Conservation (phyloP, 2,797 vertebrate genomes). For the Poliocrania exsul region DNA sequence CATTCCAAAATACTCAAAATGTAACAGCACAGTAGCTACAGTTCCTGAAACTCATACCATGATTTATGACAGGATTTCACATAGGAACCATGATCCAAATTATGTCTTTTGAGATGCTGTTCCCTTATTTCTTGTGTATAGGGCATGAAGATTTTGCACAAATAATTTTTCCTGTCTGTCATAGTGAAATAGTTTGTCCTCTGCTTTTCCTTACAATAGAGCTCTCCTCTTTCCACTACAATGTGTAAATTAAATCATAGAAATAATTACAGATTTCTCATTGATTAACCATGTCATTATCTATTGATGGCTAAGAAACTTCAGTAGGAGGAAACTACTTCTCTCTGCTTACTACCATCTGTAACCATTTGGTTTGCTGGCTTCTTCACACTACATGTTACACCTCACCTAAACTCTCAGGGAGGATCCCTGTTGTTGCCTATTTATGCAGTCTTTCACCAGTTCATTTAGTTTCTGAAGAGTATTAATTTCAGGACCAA, state of each 20-base stretch:
- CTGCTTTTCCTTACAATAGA: not conserved
- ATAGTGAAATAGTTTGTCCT: not conserved
- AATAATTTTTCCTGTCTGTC: not conserved
- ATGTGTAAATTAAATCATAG: not conserved
- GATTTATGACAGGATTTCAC: not conserved
- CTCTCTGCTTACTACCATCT: not conserved
- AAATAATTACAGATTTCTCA: not conserved
- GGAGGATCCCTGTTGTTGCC: not conserved
- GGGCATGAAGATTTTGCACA: not conserved
- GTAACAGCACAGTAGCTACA: not conserved
- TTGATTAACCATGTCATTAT: not conserved
- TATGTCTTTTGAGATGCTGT: not conserved
- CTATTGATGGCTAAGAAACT: not conserved
- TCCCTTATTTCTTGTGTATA: not conserved
- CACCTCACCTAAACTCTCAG: not conserved
- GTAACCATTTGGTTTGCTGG: not conserved
- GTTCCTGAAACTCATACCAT: not conserved
- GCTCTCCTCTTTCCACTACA: not conserved
- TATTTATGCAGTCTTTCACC: constrained; percentile 9
- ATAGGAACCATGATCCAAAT: not conserved
- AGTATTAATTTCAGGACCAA: not conserved
- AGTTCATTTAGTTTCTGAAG: constrained; percentile 5
- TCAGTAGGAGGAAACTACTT: not conserved
- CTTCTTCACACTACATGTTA: not conserved
- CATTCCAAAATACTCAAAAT: not conserved